phyloP scores from a whole-genome alignment of 2,113 vertebrate genomes.

The Malurus alboscapulatus region DNA sequence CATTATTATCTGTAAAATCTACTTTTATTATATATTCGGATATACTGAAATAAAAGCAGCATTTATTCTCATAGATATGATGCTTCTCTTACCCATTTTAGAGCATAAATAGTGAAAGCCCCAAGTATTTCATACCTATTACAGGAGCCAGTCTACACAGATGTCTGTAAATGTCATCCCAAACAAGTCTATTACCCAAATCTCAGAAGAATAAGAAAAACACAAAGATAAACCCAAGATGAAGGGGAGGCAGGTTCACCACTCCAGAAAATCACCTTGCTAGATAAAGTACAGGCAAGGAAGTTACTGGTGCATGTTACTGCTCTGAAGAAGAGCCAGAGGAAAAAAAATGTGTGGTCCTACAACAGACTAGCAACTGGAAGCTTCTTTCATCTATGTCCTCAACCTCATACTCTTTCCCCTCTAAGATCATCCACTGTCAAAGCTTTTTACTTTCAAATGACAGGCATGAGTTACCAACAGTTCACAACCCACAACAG shows the following conservation, averaged over 20 bases:
- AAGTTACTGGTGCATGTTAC: not conserved
- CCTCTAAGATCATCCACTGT: not conserved
- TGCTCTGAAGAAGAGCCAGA: not conserved
- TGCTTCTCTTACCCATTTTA: not conserved
- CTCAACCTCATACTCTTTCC: not conserved
- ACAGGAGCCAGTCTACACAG: not conserved
- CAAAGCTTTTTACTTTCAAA: not conserved
- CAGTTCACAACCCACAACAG: not conserved
- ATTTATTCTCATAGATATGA: not conserved
- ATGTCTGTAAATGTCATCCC: not conserved
- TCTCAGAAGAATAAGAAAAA: not conserved
- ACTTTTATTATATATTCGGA: not conserved
- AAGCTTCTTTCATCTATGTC: not conserved
- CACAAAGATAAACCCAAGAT: not conserved
- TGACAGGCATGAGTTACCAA: not conserved
- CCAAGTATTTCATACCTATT: not conserved
- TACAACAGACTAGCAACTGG: not conserved
- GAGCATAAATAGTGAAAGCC: not conserved
- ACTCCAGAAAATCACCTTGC: not conserved
- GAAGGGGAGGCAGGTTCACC: not conserved
- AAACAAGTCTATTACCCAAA: not conserved
- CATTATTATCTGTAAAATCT: not conserved
- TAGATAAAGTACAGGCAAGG: not conserved
- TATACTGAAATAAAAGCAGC: not conserved
- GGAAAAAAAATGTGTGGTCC: not conserved